Conservation (phyloP, 2,888 invertebrate species). For the Emmelina monodactyla region DNA sequence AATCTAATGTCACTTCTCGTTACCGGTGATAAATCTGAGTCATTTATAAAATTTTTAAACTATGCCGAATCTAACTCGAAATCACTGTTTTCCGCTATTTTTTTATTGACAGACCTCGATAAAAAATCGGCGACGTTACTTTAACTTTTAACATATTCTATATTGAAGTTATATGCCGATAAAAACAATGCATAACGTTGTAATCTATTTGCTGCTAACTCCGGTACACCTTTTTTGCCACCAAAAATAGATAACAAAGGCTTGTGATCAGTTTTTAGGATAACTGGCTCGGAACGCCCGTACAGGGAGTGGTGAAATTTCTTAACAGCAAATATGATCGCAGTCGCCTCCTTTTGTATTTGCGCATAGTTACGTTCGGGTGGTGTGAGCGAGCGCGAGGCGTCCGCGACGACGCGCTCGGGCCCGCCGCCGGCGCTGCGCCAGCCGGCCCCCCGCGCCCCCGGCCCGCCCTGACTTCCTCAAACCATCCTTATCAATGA, state of each 20-base stretch:
- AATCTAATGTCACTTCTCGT: not conserved
- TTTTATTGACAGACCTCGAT: not conserved
- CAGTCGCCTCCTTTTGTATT: slow-evolving; percentile 13
- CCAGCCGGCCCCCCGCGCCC: no score
- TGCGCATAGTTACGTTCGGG: no score
- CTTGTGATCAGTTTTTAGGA: slow-evolving; percentile 3
- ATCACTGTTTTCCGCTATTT: no score
- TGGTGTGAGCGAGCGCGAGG: slow-evolving; percentile 8
- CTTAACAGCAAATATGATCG: slow-evolving; percentile 12
- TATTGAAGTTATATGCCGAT: not conserved
- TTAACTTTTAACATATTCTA: not conserved
- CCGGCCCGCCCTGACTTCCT: slow-evolving; percentile 6
- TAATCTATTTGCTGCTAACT: not conserved
- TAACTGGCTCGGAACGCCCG: slow-evolving; percentile 3
- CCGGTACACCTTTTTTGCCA: not conserved
- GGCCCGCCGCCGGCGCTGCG: slow-evolving; percentile 11
- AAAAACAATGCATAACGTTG: slow-evolving; percentile 2
- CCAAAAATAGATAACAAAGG: slow-evolving; percentile 2
- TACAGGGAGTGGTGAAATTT: slow-evolving; percentile 11
- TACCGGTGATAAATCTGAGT: not conserved
- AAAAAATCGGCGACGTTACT: not conserved
- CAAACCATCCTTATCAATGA: not conserved
- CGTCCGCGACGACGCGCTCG: slow-evolving; percentile 10
- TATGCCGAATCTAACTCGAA: not conserved
- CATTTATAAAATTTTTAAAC: not conserved